Base-by-base conservation (phyloP, 2,113 vertebrate species). In the Colinus virginianus region DNA sequence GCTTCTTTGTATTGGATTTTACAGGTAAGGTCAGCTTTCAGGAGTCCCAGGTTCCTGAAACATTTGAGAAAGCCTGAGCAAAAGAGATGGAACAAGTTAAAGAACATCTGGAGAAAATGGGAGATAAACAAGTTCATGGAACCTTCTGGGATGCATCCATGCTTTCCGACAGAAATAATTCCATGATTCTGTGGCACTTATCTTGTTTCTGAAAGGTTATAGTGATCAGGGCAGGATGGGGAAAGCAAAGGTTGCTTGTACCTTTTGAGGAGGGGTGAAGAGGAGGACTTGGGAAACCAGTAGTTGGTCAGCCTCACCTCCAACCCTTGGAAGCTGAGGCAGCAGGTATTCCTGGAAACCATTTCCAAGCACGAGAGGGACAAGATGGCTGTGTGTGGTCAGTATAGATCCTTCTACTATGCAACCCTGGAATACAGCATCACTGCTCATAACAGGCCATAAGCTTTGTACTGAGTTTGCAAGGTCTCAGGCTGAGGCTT, bases 51-150 rank as follows among this genome's bases (percentile, higher is more conserved):
- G 20, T 17, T 71, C 34, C 56, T 76, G 56, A 81, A 53, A 81
- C 7, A 14, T 26, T 15, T 30, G 56, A 75, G 8, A 78, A 87
- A 71, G 20, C 34, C 16, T 46, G 28, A 45, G 46, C 66, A 71
- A 78, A n/a, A 72, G 13, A 36, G 3, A 30, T 10, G 3, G 30
- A 87, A 26, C 7, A 84, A 78, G 17, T 51, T 77, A 66, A 21
- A 13, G 34, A 66, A 62, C 1, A 9, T 9, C 32, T 23, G 2
- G 13, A 3, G 5, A 30, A 32, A 21, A n/a, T 12, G 1, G 7
- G 14, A 64, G 21, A 46, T 46, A 23, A 2, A 46, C 8, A 90
- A 71, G 7, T 49, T 23, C 30, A 17, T 9, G 5, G 36, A 17
- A 9, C 5, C 16, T 89, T 30, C 38, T 2, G 2, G 55, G 34